A percentile compares a stretch with the other conserved stretches of the same genome.
Conservation (phyloP, 2,888 invertebrate species). For the Chromoteleia sp. region DNA sequence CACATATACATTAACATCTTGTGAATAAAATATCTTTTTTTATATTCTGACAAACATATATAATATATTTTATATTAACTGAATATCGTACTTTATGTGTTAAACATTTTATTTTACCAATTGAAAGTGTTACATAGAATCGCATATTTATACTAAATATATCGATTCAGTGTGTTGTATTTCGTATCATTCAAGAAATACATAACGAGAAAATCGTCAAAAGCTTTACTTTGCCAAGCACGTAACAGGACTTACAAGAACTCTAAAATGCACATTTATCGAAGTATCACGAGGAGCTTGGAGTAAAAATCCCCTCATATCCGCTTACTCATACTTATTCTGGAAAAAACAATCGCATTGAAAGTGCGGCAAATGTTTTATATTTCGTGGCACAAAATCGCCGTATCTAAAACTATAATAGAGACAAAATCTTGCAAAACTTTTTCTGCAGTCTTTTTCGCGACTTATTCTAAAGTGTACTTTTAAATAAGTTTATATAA, state of each 20-base stretch:
- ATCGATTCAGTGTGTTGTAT: conserved; percentile 6
- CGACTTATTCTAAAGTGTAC: conserved; percentile 30
- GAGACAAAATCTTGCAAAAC: conserved; percentile 56
- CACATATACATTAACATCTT: no score
- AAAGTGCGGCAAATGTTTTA: conserved; percentile 65
- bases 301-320: conserved; percentile 64
- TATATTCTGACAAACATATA: no score
- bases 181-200: conserved; percentile 35
- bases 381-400: conserved; percentile 61
- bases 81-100: no score
- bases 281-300: conserved; percentile 64
- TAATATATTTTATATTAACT: no score
- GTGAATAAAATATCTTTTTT: no score
- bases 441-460: conserved; percentile 38
- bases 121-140: neutral
- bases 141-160: conserved; percentile 8
- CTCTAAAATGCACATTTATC: conserved; percentile 66
- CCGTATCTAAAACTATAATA: conserved; percentile 54
- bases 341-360: conserved; percentile 69
- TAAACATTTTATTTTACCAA: no score
- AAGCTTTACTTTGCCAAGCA: conserved; percentile 61
- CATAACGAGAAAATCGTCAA: conserved; percentile 50
- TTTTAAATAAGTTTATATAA: conserved; percentile 42
- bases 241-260: conserved; percentile 57
- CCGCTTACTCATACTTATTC: conserved; percentile 65